phyloP scores from a whole-genome alignment of 2,797 vertebrate species.

The Podarcis siculus region DNA sequence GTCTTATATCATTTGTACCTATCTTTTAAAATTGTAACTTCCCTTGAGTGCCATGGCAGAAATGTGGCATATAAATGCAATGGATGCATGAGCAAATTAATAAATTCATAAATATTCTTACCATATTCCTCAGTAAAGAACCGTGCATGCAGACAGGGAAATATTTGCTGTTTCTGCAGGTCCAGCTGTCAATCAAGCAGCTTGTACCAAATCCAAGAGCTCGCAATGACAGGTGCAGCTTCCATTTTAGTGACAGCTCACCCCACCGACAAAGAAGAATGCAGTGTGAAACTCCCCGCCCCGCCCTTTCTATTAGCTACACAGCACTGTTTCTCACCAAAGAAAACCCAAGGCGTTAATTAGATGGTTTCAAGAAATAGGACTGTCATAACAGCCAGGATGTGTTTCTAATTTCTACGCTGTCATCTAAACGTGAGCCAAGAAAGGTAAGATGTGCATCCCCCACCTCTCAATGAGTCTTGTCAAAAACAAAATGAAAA shows the following conservation, averaged over 20 bases:
- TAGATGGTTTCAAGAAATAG: slow-evolving; percentile 72
- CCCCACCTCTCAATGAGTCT: slow-evolving; percentile 37
- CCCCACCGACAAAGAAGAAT: slow-evolving; percentile 57
- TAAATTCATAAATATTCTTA: background rate
- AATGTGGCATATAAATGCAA: too few species aligned
- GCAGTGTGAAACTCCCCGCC: slow-evolving; percentile 41
- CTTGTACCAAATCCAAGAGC: slow-evolving; percentile 38
- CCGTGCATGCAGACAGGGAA: slow-evolving; percentile 25
- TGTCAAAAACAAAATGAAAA: slow-evolving; percentile 56
- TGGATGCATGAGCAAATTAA: too few species aligned
- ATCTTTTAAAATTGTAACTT: too few species aligned
- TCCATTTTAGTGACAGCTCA: slow-evolving; percentile 56
- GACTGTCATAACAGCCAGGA: slow-evolving; percentile 72
- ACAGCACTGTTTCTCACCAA: slow-evolving; percentile 47
- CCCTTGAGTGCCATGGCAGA: too few species aligned
- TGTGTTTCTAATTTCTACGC: slow-evolving; percentile 65
- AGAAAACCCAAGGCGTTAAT: slow-evolving; percentile 74
- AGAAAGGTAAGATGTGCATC: slow-evolving; percentile 56
- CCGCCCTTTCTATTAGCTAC: slow-evolving; percentile 58
- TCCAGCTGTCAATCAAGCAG: background rate
- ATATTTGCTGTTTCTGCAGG: slow-evolving; percentile 24
- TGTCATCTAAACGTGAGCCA: slow-evolving; percentile 59
- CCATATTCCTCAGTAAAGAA: background rate
- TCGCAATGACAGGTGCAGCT: slow-evolving; percentile 31
- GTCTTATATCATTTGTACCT: too few species aligned